Evolutionary conservation across 2,888 invertebrate genomes (phyloP).

Genomic region (Ryuthela nishihirai): DNA sequence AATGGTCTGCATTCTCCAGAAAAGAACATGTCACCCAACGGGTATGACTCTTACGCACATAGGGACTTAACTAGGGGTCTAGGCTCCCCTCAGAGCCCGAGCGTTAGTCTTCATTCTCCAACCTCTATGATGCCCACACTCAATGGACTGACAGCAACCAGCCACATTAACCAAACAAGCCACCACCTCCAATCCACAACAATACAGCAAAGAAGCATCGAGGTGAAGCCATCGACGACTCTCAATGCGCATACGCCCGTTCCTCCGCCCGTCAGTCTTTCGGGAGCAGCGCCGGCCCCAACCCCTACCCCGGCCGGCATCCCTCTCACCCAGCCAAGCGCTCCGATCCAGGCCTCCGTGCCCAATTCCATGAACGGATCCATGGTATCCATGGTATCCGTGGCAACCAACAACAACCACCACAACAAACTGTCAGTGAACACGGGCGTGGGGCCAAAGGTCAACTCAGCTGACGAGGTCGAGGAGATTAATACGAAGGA

Average conservation of each 20-base stretch:
- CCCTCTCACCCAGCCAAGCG: conserved; percentile 34
- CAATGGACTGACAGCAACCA: conserved; percentile 49
- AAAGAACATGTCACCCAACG: conserved; percentile 68
- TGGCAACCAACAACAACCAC: conserved; percentile 13
- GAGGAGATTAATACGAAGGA: conserved; percentile 99
- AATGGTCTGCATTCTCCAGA: conserved; percentile 72
- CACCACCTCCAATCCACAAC: conserved; percentile 48
- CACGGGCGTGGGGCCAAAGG: conserved; percentile 6
- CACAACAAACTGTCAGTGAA: conserved; percentile 1
- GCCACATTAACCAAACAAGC: conserved; percentile 55
- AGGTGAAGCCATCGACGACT: conserved; percentile 44
- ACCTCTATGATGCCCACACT: conserved; percentile 47
- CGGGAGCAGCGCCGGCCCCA: conserved; percentile 24
- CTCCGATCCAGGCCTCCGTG: conserved; percentile 39
- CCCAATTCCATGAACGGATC: conserved; percentile 32
- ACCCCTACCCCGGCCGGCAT: conserved; percentile 34
- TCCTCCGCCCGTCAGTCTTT: conserved; percentile 24
- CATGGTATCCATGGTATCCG: conserved; percentile 25
- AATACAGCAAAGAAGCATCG: conserved; percentile 55
- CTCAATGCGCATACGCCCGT: conserved; percentile 37
- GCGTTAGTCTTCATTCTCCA: conserved; percentile 61
- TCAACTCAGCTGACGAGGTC: conserved; percentile 59
- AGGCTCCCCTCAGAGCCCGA: conserved; percentile 57
- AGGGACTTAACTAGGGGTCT: conserved; percentile 49
- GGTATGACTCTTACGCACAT: conserved; percentile 71